These are phyloP conservation scores for Microplitis demolitor DNA, from an alignment of 1,140 invertebrate genomes.

Conservation along the genomic window DNA sequence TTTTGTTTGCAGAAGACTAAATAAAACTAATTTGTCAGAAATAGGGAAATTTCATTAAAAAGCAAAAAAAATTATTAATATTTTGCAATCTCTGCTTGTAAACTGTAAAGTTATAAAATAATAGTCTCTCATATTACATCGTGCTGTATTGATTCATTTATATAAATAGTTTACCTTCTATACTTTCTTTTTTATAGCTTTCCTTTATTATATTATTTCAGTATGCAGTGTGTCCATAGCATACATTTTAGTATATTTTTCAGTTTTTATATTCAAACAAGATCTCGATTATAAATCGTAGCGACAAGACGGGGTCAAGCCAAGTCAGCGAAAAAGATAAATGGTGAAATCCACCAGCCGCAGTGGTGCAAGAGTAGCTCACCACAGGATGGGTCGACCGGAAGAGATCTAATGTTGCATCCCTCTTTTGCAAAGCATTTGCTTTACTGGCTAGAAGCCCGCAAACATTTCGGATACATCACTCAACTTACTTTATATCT, in stretches of 20 bases:
- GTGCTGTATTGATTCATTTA: too few relatives aligned
- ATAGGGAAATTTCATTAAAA: too few relatives aligned
- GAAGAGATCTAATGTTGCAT: constrained; percentile 44
- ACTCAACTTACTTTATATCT: background rate
- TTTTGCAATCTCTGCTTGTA: too few relatives aligned
- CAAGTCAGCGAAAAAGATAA: constrained; percentile 40
- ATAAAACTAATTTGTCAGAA: too few relatives aligned
- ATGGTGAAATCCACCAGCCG: constrained; percentile 23
- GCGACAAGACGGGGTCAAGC: constrained; percentile 20
- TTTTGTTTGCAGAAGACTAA: too few relatives aligned
- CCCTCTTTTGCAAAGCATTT: constrained; percentile 24
- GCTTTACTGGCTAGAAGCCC: constrained; percentile 25
- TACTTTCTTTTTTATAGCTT: background rate
- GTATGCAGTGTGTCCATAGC: background rate
- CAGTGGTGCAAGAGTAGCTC: constrained; percentile 20
- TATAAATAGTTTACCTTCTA: too few relatives aligned
- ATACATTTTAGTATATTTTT: background rate
- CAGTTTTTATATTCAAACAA: constrained; percentile 12
- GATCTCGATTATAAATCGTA: constrained; percentile 39
- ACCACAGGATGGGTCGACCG: constrained; percentile 34
- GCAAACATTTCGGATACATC: constrained; percentile 27
- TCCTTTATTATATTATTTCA: background rate
- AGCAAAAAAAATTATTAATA: too few relatives aligned
- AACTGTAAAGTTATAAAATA: too few relatives aligned
- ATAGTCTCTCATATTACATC: too few relatives aligned